Base-by-base conservation (phyloP, 2,888 invertebrate species). In the Endotricha flammealis region DNA sequence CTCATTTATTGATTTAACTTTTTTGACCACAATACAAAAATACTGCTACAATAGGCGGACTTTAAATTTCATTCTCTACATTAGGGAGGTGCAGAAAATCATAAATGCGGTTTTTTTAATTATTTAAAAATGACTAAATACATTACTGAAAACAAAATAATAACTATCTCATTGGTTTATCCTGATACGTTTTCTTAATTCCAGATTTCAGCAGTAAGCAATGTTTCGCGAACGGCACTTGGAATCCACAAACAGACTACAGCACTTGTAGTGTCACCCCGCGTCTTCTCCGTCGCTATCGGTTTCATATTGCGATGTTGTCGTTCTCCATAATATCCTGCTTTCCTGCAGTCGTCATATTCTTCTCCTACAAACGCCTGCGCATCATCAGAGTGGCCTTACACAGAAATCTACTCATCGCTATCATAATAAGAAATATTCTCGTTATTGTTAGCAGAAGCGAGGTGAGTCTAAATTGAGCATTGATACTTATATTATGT, bases 211-310 rank as follows among this genome's bases (percentile, higher is more conserved):
- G 90, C 50, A 74, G 66, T 41, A 91, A 91, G 56, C 53, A 75
- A 37, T 91, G 91, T 57, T 70, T 67, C 39, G 29, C 45, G 0
- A 88, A 90, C 48, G 85, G 78, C 0, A 81, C 80, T 0, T 92
- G 92, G 92, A 87, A 88, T 32, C 59, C 79, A 0, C 73, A 81
- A 38, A 91, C 91, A 0, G 86, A 91, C 51, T 91, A 91, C 62
- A 65, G 64, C 14, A 68, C 80, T 0, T 92, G 91, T 65, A 86
- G 88, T 37, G 73, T 90, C 28, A 79, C 88, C 0, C 77, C 89
- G 0, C 74, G 89, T 0, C 75, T 90, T 7, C 57, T 87, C 23
- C 59, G 66, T 1, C 76, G 90, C 2, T 88, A 88, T 44, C 68
- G 72, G 9, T 90, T 85, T 64, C 88, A 90, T 59, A 83, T 91